Conservation (phyloP, 2,113 vertebrate species). For the Ailuropoda melanoleuca region DNA sequence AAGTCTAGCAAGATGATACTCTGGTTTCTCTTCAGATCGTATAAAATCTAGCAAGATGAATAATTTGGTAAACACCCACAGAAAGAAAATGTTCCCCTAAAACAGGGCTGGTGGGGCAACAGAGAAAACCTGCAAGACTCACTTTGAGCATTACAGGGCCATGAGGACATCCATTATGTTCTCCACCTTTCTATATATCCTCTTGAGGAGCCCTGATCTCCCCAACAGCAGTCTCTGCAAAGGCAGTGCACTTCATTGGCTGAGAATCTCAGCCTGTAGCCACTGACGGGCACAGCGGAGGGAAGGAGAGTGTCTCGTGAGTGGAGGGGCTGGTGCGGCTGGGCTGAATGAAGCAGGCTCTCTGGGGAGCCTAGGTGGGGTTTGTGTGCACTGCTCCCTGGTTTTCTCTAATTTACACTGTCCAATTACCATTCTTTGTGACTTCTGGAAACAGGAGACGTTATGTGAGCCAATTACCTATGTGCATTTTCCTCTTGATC, state of each 20-base stretch:
- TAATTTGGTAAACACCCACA: neutral
- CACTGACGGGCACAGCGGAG: rapidly evolving
- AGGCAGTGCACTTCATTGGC: neutral
- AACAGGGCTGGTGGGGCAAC: rapidly evolving
- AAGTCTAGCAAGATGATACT: neutral
- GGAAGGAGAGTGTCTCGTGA: rapidly evolving
- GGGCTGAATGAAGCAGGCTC: rapidly evolving
- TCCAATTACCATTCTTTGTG: neutral
- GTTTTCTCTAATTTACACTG: neutral
- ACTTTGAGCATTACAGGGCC: neutral
- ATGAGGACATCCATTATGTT: rapidly evolving
- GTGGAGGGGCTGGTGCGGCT: rapidly evolving
- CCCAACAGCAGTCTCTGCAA: neutral
- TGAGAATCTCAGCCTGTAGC: no score
- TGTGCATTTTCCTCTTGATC: neutral
- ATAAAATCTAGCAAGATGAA: neutral
- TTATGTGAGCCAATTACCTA: neutral
- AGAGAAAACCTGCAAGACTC: neutral
- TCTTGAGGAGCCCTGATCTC: neutral
- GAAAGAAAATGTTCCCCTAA: neutral
- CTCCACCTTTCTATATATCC: rapidly evolving
- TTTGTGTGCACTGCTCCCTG: rapidly evolving
- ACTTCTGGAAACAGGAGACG: neutral
- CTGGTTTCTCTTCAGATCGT: no score
- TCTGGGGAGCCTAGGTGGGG: rapidly evolving